Evolutionary conservation across 2,113 vertebrate genomes (phyloP).

Genomic region (Porphyrio hochstetteri): DNA sequence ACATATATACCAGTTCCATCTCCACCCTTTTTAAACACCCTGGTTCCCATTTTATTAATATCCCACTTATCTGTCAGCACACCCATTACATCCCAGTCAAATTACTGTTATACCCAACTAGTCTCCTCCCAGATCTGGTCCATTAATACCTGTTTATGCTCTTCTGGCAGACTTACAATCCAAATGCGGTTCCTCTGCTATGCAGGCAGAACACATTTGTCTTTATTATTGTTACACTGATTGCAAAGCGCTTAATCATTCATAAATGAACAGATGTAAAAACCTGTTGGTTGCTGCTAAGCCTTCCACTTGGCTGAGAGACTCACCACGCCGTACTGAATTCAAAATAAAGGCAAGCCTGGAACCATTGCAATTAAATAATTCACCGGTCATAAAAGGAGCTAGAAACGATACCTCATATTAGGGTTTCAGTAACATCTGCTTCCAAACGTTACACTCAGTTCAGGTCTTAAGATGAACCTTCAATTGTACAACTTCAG

Average conservation of each 20-base stretch:
- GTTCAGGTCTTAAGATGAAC: neutral
- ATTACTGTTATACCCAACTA: too few relatives aligned
- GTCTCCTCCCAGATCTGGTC: neutral
- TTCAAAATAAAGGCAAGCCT: neutral
- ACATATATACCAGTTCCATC: neutral
- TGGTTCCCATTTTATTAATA: rapidly evolving
- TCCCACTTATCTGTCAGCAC: neutral
- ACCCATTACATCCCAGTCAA: neutral
- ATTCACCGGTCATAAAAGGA: neutral
- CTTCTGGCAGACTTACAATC: neutral
- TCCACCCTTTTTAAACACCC: neutral
- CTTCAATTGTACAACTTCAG: neutral
- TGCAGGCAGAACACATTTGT: neutral
- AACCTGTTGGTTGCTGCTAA: neutral
- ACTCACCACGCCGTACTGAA: rapidly evolving
- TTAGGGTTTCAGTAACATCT: rapidly evolving
- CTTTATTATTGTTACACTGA: neutral
- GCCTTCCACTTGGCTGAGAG: neutral
- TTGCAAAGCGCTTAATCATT: neutral
- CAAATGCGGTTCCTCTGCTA: neutral
- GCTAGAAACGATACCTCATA: neutral
- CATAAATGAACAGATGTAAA: neutral
- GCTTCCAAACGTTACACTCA: neutral
- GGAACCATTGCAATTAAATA: neutral
- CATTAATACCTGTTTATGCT: neutral